Base-by-base conservation (phyloP, 2,888 invertebrate species). In the Protula sp. region DNA sequence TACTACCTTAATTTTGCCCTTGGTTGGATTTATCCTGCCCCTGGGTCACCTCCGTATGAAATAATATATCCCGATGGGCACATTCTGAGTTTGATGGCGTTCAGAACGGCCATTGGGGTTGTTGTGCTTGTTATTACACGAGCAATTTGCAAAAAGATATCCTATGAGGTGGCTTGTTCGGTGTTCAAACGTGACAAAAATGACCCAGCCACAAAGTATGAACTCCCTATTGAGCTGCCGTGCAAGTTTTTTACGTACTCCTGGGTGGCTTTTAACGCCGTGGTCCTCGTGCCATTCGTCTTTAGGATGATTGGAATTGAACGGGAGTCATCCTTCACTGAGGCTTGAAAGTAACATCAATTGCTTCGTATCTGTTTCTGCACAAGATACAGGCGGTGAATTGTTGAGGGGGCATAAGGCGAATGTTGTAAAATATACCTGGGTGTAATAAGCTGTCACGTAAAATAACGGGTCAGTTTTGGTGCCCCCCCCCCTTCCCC, bases 241-340 rank as follows among this genome's bases (percentile, higher is more conserved):
- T 89, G 89, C 75, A 92, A 91, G 77, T 94, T 89, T 81, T 83
- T 92, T 62, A 88, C 89, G 29, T 93, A 89, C 77, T 87, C 87
- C 3, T 84, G 88, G 74, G 87, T 94, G 51, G 91, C 93, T 0
- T 86, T 92, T 69, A 89, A 88, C 78, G 88, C 88, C 1, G 85
- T 88, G 0, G 91, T 88, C 78, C 80, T 89, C 53, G 85, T 91
- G 67, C 94, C 94, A 1, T 86, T 87, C 69, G 85, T 91, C 30
- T 94, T 93, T 81, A 83, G 87, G 54, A 81, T 87, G 70, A 79
- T 94, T 52, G 86, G 86, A 64, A 91, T 94, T 70, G 89, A 90
- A 76, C 82, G 93, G 73, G 60, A 57, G 31, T 63, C 67, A 2
- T 68, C 56, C 47, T 68, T 68, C 56, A 68, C 66, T 5, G 68